Percentiles rank a stretch among this genome's conserved stretches.
Conservation (phyloP, 2,797 vertebrate species). For the Lepilemur ruficaudatus region DNA sequence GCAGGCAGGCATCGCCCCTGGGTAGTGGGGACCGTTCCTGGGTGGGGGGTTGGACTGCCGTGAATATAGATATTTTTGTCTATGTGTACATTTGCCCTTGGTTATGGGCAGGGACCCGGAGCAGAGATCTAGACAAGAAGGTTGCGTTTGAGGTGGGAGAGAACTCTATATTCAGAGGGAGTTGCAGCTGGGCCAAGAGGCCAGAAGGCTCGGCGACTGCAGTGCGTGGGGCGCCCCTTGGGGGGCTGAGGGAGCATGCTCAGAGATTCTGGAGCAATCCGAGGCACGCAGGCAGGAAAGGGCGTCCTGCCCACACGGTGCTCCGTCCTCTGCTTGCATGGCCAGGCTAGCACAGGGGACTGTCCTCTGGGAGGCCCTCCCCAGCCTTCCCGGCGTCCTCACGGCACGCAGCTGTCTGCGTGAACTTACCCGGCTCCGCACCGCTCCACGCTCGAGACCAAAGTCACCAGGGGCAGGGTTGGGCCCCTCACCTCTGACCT, state of each 20-base stretch:
- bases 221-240: accelerated
- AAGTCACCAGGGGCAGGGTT: too few species aligned
- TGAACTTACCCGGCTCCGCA: not conserved
- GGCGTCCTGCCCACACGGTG: not conserved
- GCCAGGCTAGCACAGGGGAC: not conserved
- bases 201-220: not conserved
- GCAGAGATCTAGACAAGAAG: not conserved
- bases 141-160: not conserved
- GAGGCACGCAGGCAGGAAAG: not conserved
- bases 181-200: not conserved
- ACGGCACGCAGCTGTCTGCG: not conserved
- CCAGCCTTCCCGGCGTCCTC: accelerated
- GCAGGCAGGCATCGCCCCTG: accelerated
- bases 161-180: not conserved
- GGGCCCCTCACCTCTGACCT: not conserved
- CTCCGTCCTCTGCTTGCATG: not conserved
- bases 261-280: not conserved
- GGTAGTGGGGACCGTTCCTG: not conserved
- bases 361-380: slow-evolving; percentile 20
- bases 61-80: not conserved
- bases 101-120: not conserved
- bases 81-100: not conserved
- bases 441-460: not conserved
- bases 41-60: not conserved
- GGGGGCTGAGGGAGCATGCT: not conserved